Conservation (phyloP, 1,140 invertebrate genomes). For the Apis florea region DNA sequence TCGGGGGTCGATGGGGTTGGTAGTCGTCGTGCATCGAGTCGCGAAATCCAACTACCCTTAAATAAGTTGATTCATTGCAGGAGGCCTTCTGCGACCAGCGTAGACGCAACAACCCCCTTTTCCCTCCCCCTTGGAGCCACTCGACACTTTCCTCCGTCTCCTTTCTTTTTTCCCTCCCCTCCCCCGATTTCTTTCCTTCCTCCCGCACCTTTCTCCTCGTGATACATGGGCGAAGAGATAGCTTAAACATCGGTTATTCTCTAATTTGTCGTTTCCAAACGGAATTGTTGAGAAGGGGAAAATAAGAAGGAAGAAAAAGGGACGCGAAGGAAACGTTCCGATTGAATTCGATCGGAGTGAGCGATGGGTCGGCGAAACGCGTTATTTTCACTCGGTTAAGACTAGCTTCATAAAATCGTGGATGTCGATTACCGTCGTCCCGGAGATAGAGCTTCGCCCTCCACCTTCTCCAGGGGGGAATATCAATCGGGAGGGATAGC, state of each 20-base stretch:
- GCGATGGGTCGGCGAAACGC: neutral
- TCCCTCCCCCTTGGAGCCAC: constrained; percentile 7
- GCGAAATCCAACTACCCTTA: constrained; percentile 81
- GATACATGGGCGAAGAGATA: neutral
- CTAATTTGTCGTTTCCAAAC: neutral
- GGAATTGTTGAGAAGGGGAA: neutral
- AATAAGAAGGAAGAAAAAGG: neutral
- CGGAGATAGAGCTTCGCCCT: neutral
- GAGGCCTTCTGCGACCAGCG: constrained; percentile 64
- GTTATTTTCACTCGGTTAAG: neutral
- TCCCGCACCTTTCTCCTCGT: too few species aligned
- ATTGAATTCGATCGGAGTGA: constrained; percentile 21
- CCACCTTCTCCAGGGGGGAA: too few species aligned
- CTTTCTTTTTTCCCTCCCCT: neutral
- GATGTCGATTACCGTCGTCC: constrained; percentile 28
- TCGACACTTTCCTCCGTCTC: constrained; percentile 69
- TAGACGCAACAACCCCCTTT: constrained; percentile 30
- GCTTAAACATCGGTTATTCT: neutral
- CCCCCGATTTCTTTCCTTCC: constrained; percentile 4
- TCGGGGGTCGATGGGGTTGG: constrained; percentile 51
- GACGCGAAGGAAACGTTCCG: constrained; percentile 13
- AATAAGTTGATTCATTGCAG: constrained; percentile 80
- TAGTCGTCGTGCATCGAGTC: constrained; percentile 78
- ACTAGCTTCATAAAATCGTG: constrained; percentile 36
- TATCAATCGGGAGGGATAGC: constrained; percentile 19